Base-by-base conservation (phyloP, 1,140 invertebrate genomes). In the Eubasilissa regina region DNA sequence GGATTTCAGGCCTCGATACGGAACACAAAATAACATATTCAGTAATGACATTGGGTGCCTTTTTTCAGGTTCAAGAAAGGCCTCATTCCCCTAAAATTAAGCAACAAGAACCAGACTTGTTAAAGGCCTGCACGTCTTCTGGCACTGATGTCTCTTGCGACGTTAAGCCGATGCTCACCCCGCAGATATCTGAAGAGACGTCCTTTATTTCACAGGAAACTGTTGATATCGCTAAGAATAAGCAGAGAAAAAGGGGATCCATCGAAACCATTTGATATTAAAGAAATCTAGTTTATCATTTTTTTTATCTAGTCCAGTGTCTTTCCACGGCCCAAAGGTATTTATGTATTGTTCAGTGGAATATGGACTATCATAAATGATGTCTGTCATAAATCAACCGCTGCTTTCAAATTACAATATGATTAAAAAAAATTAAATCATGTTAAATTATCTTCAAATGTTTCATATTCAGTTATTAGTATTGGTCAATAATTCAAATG, bases 201-300 rank as follows among this genome's bases (percentile, higher is more conserved):
- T 94, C 93, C 0, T 94, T 94, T 84, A 94, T 94, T 53, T 92
- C 92, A 3, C 85, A 88, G 12, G 88, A 89, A 17, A 85, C 83
- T 8, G 87, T 85, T 62, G 85, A 87, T 55, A 83, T 85, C 68
- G 84, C 85, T 13, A 56, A 74, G 25, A 47, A 48, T 15, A 74
- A 25, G 7, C 68, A 58, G 86, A 89, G 76, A 84, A 87, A 19
- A 89, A 90, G 82, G 89, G 90, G 64, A 92, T 92, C 83, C 79
- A 90, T 94, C 51, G 93, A 94, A 85, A 94, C 93, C 80, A 93
- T 94, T 84, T 94, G 90, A 89, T 89, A 88, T 87, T 88, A 86
- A 75, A 43, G 21, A 45, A 45, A 75, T 19, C 21, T 19, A 21
- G 66, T 7, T 51, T 70, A 68, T 44, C 8, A n/a, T 68, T 58